A percentile compares a stretch with the other conserved stretches of the same genome.
These are phyloP conservation scores for Malurus elegans DNA, from an alignment of 2,113 vertebrate species.

Conservation along the genomic window DNA sequence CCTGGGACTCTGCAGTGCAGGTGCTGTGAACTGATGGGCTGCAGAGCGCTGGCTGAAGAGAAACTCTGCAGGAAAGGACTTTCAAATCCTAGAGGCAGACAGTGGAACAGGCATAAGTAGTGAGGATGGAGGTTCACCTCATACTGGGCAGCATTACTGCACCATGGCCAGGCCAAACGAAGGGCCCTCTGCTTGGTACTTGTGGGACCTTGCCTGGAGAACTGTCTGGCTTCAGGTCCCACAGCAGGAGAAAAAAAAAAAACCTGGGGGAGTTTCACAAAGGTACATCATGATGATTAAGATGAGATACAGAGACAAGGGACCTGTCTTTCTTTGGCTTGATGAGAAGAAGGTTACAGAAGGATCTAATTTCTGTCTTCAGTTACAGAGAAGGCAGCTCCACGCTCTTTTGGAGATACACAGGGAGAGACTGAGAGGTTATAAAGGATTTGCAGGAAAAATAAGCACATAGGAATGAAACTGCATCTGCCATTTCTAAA, in stretches of 20 bases:
- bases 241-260: not conserved
- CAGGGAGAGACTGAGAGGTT: not conserved
- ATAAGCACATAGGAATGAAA: not conserved
- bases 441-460: not conserved
- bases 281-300: not conserved
- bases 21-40: not conserved
- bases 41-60: not conserved
- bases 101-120: not conserved
- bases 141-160: not conserved
- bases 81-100: not conserved
- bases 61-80: not conserved
- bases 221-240: not conserved
- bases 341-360: not conserved
- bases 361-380: not conserved
- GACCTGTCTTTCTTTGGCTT: not conserved
- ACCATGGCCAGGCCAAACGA: not conserved
- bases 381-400: not conserved
- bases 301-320: not conserved
- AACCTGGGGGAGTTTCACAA: not conserved
- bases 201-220: not conserved
- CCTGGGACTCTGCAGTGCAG: not conserved
- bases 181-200: not conserved
- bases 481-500: constrained; percentile 14
- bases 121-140: not conserved
- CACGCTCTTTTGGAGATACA: not conserved